Evolutionary conservation across 2,797 vertebrate species (phyloP), one percentile per base, ranked within the genome.

Genomic region (Phataginus tricuspis): DNA sequence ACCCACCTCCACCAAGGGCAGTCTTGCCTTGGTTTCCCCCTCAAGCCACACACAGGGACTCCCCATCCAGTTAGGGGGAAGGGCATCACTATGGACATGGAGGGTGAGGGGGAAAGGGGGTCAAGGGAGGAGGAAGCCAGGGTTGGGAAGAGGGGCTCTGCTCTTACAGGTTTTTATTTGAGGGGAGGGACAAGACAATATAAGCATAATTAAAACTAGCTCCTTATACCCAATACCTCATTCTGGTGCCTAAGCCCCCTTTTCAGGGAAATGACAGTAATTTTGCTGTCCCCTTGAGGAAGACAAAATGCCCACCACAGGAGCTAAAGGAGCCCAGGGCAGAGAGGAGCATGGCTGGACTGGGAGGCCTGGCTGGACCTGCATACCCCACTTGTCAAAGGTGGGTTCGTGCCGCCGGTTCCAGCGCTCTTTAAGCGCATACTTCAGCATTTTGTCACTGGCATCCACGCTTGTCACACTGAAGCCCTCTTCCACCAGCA

Each of bases 361-460:
- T 11, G 19, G 19, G 66, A 42, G 15, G 21, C 53, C 4, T 2
- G 31, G 8, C 27, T 7, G 31, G 82, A 39, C 31, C 31, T 3
- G 59, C 98, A 4, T 98, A 99, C 99, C 99, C 99, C 99, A 99
- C 92, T 99, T 98, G 98, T 99, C 99, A 53, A 99, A 99, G 9
- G 99, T 98, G 0, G 98, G 91, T 87, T 99, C 99, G 92, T 99
- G 99, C 92, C 99, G 99, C 83, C 99, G 98, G 72, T 99, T 99
- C 99, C 99, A 99, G 95, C 99, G 99, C 34, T 99, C 98, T 97
- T 99, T 99, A 85, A 99, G 98, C 0, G 99, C 99, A 0, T 99
- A 99, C 97, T 99, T 99, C 31, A 99, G 99, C 99, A 99, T 99
- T 98, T 99, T 99, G 98, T 99, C 99, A n/a, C 99, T 99, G 98